Evolutionary conservation across 2,113 vertebrate genomes (phyloP).

Genomic region (Thamnophis sirtalis): DNA sequence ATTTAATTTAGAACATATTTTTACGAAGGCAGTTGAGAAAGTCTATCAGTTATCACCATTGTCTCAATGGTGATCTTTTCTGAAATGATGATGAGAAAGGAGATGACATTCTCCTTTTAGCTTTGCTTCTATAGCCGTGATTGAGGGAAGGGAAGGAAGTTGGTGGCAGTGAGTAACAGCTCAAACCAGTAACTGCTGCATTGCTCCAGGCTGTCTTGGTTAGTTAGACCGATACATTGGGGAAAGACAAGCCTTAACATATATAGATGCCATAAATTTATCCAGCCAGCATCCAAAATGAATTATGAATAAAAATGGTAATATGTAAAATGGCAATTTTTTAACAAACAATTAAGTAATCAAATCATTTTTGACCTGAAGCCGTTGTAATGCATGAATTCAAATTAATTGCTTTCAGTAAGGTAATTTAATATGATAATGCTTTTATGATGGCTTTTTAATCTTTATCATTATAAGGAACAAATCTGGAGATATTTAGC

Average conservation of each 20-base stretch:
- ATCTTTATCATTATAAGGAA: constrained; percentile 59
- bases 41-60: constrained; percentile 25
- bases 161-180: not conserved
- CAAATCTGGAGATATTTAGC: constrained; percentile 47
- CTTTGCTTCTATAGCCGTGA: not conserved
- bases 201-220: not conserved
- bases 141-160: not conserved
- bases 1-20: constrained; percentile 28
- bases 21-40: constrained; percentile 23
- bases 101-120: not conserved
- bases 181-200: not conserved
- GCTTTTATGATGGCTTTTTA: constrained; percentile 60
- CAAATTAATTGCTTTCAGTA: constrained; percentile 51
- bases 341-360: constrained; percentile 7
- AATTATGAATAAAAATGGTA: constrained; percentile 50
- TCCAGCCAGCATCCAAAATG: constrained; percentile 14
- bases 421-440: constrained; percentile 57
- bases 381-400: constrained; percentile 42
- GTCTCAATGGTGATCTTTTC: constrained; percentile 35
- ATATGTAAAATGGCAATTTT: constrained; percentile 11
- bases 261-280: constrained; percentile 14
- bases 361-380: constrained; percentile 5
- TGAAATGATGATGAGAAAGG: constrained; percentile 23
- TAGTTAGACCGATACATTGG: not conserved
- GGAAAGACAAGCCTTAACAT: not conserved